Evolutionary conservation across 2,888 invertebrate species (phyloP).

Genomic region (Halictus ligatus): DNA sequence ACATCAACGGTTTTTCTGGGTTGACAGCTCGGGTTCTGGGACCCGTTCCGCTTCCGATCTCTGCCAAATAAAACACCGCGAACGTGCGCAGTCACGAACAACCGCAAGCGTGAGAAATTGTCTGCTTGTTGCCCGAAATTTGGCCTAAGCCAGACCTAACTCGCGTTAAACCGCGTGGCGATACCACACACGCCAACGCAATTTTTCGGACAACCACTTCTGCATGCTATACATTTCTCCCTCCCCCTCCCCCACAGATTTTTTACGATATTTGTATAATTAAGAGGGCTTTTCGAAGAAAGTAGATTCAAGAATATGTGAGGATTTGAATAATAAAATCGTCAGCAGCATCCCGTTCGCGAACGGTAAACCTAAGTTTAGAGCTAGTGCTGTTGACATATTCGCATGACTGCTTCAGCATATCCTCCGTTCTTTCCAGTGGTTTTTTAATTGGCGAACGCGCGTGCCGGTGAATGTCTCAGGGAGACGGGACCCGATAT

Average conservation of each 20-base stretch:
- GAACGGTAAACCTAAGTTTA: too few relatives aligned
- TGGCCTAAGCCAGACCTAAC: too few relatives aligned
- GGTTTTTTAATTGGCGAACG: conserved; percentile 42
- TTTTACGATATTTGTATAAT: too few relatives aligned
- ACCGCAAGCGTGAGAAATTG: conserved; percentile 45
- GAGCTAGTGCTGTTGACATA: conserved; percentile 14
- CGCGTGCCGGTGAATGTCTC: conserved; percentile 34
- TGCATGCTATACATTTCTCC: too few relatives aligned
- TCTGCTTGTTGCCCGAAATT: background rate
- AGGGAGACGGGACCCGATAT: conserved; percentile 36
- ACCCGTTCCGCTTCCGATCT: conserved; percentile 54
- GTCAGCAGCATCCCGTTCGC: too few relatives aligned
- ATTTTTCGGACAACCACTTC: conserved; percentile 20
- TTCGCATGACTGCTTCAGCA: conserved; percentile 11
- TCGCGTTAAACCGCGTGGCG: too few relatives aligned
- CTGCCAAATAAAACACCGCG: conserved; percentile 53
- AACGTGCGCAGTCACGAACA: conserved; percentile 30
- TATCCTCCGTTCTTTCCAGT: conserved; percentile 9
- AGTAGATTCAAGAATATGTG: background rate
- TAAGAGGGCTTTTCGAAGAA: too few relatives aligned
- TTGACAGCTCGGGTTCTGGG: conserved; percentile 30
- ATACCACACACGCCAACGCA: conserved; percentile 12
- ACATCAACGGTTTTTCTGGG: conserved; percentile 46
- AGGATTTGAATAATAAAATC: too few relatives aligned
- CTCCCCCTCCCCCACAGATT: too few relatives aligned